Conservation (phyloP, 2,113 vertebrate species). For the Anhinga rufa region DNA sequence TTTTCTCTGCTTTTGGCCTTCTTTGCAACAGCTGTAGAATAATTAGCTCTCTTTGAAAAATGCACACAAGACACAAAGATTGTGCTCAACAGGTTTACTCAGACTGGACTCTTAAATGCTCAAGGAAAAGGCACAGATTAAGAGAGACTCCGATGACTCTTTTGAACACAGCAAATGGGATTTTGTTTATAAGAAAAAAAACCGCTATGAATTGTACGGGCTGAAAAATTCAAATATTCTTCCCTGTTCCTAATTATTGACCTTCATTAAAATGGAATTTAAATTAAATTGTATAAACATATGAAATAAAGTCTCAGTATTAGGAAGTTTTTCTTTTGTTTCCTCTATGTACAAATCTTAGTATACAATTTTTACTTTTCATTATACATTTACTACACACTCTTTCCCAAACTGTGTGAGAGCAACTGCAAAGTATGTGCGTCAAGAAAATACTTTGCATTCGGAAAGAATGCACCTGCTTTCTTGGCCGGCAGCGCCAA, state of each 20-base stretch:
- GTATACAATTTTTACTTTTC: slow-evolving; percentile 72
- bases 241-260: slow-evolving; percentile 63
- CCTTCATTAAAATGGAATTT: slow-evolving; percentile 77
- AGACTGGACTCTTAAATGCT: slow-evolving; percentile 66
- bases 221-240: slow-evolving; percentile 61
- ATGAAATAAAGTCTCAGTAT: slow-evolving; percentile 77
- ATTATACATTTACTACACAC: slow-evolving; percentile 69
- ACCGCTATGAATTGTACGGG: slow-evolving; percentile 51
- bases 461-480: background rate
- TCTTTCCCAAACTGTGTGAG: slow-evolving; percentile 34
- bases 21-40: background rate
- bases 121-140: slow-evolving; percentile 80
- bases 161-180: slow-evolving; percentile 61
- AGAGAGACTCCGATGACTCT: slow-evolving; percentile 69
- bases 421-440: background rate
- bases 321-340: slow-evolving; percentile 62
- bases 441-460: slow-evolving; percentile 30
- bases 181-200: slow-evolving; percentile 47
- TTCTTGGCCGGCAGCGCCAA: slow-evolving; percentile 17
- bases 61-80: slow-evolving; percentile 65
- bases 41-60: slow-evolving; percentile 45
- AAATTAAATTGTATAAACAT: slow-evolving; percentile 83
- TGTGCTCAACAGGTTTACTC: slow-evolving; percentile 74
- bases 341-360: slow-evolving; percentile 74
- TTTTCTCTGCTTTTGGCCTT: background rate